A percentile compares a stretch with the other conserved stretches of the same genome.
Conservation (phyloP, 2,888 invertebrate species). For the Stenodema calcarata region DNA sequence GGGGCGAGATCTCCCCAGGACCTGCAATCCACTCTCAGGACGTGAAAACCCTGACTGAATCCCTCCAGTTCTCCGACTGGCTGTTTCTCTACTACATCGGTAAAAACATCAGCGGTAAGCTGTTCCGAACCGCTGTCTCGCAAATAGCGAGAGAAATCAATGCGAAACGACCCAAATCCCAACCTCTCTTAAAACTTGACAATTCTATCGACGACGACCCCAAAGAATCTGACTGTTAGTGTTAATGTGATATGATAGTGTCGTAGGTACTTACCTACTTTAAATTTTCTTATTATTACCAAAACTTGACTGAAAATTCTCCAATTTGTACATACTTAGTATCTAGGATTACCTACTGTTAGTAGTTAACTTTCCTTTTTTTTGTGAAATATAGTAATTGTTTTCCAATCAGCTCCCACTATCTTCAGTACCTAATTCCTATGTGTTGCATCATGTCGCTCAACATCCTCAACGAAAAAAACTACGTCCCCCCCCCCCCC, state of each 20-base stretch:
- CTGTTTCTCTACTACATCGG: conserved; percentile 89
- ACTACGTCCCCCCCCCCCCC: conserved; percentile 81
- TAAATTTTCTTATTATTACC: not conserved
- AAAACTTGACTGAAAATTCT: not conserved
- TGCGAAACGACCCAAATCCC: not conserved
- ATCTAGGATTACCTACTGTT: not conserved
- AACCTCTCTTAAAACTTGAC: conserved; percentile 9
- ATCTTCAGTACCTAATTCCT: too few species aligned
- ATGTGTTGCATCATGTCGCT: conserved; percentile 89
- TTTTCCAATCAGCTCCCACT: not conserved
- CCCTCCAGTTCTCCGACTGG: conserved; percentile 90
- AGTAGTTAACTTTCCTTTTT: not conserved
- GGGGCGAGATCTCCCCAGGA: conserved; percentile 80
- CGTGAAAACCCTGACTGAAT: conserved; percentile 77
- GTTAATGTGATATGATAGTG: not conserved
- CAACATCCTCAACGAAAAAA: conserved; percentile 91
- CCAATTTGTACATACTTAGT: not conserved
- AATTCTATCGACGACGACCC: conserved; percentile 18
- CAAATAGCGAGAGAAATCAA: conserved; percentile 12
- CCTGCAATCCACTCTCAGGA: conserved; percentile 77
- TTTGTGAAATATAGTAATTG: not conserved
- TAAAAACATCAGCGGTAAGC: conserved; percentile 73
- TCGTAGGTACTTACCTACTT: not conserved
- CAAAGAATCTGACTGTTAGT: conserved; percentile 37
- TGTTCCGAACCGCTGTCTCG: conserved; percentile 48